Conservation (phyloP, 2,797 vertebrate genomes). For the Morelia viridis region DNA sequence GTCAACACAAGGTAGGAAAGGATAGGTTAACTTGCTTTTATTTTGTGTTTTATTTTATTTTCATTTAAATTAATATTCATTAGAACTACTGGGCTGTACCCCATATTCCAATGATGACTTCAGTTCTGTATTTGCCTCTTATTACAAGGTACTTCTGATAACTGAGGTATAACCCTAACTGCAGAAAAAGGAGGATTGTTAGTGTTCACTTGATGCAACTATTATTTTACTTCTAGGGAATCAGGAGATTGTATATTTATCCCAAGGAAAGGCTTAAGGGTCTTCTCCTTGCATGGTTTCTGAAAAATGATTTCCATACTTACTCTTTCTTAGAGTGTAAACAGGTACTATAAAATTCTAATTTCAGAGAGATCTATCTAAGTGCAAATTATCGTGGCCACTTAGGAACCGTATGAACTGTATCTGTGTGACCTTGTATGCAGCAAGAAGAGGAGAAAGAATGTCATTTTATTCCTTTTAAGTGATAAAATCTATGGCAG, state of each 20-base stretch:
- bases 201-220: neutral
- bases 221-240: neutral
- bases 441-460: neutral
- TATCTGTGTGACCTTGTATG: neutral
- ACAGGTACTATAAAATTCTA: neutral
- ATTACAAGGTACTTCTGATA: neutral
- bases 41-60: neutral
- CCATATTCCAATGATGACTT: neutral
- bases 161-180: neutral
- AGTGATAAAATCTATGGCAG: neutral
- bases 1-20: neutral
- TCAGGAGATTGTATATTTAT: neutral
- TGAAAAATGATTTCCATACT: neutral
- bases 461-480: neutral
- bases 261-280: neutral
- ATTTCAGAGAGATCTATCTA: neutral
- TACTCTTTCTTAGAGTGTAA: neutral
- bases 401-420: neutral
- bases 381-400: neutral
- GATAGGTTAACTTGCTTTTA: neutral
- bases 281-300: neutral
- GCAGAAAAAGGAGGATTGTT: neutral
- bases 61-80: neutral
- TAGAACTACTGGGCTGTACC: neutral
- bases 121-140: neutral